Evolutionary conservation across 2,113 vertebrate genomes (phyloP), one percentile per base, ranked within the genome.

Genomic region (Albula goreensis): DNA sequence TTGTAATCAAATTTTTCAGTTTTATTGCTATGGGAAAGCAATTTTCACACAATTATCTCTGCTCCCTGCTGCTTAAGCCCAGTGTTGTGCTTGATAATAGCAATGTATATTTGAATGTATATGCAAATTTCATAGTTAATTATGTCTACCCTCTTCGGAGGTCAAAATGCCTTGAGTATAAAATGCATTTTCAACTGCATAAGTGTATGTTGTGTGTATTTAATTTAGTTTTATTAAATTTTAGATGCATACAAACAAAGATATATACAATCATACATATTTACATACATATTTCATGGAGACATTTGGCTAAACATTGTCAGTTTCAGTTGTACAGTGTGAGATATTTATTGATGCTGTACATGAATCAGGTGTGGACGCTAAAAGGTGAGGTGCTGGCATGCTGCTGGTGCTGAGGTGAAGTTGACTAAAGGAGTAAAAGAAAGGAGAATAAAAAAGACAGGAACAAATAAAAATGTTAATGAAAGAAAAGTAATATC

Each of bases 31-130:
- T 83, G 82, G 84, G 85, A 87, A 89, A 90, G 82, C 90, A 89
- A 89, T 92, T 89, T 87, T 49, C 81, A 84, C 87, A 86, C 91
- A 92, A 92, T 91, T 92, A 91, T 89, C 88, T 88, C 82, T 84
- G 82, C 91, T 88, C 89, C 90, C 90, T 22, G 89, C 91, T 91
- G 90, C 88, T 87, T 56, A 85, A 53, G 86, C 60, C 88, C 86
- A 82, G 60, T 80, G 84, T 86, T 87, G 81, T 87, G 86, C 22
- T 70, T 3, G 63, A 70, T 19, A 70, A n/a, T 70, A 70, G 0
- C 17, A 70, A 22, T 70, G 13, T 70, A 22, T 70, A 6, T 70
- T 7, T 70, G 63, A 22, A 4, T 70, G 19, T 70, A 19, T 63
- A 17, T 70, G 5, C 5, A 70, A 7, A 17, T 70, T 6, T 13